phyloP scores from a whole-genome alignment of 2,113 vertebrate species.

The Daboia siamensis region DNA sequence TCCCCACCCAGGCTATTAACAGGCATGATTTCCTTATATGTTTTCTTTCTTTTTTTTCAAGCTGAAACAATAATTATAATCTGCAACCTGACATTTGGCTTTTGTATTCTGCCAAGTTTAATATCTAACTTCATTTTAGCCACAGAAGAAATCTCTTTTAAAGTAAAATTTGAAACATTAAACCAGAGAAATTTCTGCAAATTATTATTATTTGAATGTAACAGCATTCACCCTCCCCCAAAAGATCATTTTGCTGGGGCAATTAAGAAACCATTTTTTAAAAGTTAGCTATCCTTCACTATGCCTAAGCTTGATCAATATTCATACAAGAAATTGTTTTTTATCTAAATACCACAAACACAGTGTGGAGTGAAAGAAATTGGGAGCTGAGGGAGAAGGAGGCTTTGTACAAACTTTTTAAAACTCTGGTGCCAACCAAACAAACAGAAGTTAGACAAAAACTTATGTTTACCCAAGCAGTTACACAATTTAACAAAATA shows the following conservation, averaged over 20 bases:
- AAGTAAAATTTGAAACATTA: conserved; percentile 48
- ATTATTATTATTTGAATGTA: conserved; percentile 5
- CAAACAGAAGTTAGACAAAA: not conserved
- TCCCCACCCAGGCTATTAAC: not conserved
- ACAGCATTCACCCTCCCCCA: not conserved
- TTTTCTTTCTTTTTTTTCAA: not conserved
- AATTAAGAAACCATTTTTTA: conserved; percentile 8
- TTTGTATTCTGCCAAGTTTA: not conserved
- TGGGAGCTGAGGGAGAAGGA: not conserved
- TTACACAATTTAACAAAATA: not conserved
- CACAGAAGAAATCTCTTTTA: not conserved
- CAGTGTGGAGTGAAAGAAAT: not conserved
- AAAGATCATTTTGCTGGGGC: not conserved
- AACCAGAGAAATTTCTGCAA: conserved; percentile 32
- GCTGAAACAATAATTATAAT: not conserved
- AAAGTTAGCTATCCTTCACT: conserved; percentile 10
- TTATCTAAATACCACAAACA: not conserved
- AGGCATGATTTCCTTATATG: not conserved
- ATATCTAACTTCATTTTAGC: conserved; percentile 53
- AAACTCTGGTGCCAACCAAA: not conserved
- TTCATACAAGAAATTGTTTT: conserved; percentile 5
- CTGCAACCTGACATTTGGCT: not conserved
- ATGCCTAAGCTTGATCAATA: conserved; percentile 29
- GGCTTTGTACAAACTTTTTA: not conserved
- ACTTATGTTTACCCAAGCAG: not conserved